Percentiles rank a stretch among this genome's conserved stretches.
Conservation (phyloP, 2,113 vertebrate species). For the Ophiodon elongatus region DNA sequence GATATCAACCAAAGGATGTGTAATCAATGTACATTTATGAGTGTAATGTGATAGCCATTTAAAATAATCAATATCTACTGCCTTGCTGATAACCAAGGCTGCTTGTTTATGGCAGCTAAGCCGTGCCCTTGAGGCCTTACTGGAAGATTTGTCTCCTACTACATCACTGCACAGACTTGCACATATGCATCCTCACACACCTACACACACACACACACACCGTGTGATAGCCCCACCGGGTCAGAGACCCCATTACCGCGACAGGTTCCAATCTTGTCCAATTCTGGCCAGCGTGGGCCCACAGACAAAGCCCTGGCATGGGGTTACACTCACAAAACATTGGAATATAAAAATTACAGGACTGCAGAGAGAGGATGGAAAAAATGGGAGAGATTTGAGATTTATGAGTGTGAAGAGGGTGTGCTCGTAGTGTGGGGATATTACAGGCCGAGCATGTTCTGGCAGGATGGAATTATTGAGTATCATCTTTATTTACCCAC, state of each 20-base stretch:
- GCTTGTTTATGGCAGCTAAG: constrained; percentile 63
- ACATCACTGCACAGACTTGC: constrained; percentile 50
- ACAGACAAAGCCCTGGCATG: constrained; percentile 57
- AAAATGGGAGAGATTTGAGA: constrained; percentile 39
- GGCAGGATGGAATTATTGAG: constrained; percentile 51
- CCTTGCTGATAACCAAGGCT: constrained; percentile 61
- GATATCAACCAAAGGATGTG: constrained; percentile 59
- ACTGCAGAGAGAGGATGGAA: constrained; percentile 27
- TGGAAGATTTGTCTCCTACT: constrained; percentile 51
- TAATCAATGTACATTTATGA: constrained; percentile 78
- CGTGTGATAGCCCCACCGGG: constrained; percentile 51
- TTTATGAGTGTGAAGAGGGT: constrained; percentile 55
- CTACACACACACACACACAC: constrained; percentile 29
- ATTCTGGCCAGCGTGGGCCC: constrained; percentile 44
- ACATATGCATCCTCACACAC: constrained; percentile 46
- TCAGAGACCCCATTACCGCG: constrained; percentile 75
- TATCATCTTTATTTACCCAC: constrained; percentile 46
- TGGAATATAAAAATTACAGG: constrained; percentile 28
- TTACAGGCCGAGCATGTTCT: constrained; percentile 39
- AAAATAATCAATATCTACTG: constrained; percentile 75
- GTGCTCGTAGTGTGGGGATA: constrained; percentile 44
- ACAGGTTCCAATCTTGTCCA: constrained; percentile 80
- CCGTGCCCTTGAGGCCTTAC: constrained; percentile 69
- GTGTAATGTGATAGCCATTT: constrained; percentile 63
- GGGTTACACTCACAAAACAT: constrained; percentile 63